phyloP scores from a whole-genome alignment of 2,113 vertebrate genomes.

The Grammomys surdaster region DNA sequence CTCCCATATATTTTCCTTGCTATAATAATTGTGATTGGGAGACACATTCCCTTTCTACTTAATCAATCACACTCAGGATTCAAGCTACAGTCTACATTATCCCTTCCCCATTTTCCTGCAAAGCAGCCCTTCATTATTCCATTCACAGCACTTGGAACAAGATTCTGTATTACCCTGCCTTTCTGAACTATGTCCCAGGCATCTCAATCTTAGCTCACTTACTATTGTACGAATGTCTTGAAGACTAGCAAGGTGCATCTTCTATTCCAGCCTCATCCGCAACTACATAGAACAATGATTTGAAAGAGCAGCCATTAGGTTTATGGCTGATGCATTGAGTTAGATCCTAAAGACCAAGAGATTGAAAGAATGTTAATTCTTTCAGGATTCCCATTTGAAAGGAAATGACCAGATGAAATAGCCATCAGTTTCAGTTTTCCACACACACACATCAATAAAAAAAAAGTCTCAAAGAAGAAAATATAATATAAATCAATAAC shows the following conservation, averaged over 20 bases:
- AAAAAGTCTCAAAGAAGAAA: conserved; percentile 30
- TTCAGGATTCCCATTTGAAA: background rate
- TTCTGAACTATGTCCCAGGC: background rate
- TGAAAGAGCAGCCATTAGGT: background rate
- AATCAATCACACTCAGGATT: background rate
- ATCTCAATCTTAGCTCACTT: background rate
- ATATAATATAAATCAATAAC: conserved; percentile 41
- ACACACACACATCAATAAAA: background rate
- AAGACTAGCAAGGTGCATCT: background rate
- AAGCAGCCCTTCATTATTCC: background rate
- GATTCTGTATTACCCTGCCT: background rate
- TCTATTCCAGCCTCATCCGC: background rate
- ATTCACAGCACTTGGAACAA: background rate
- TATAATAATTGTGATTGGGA: background rate
- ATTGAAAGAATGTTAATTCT: background rate
- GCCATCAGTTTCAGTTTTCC: background rate
- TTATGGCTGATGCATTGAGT: background rate
- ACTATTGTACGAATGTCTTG: background rate
- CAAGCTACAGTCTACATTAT: background rate
- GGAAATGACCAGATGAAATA: background rate
- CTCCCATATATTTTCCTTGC: background rate
- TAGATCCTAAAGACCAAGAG: background rate
- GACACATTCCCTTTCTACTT: background rate
- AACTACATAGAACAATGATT: background rate
- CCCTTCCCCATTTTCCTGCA: background rate